These are phyloP conservation scores for Parambassis ranga DNA, from an alignment of 2,797 vertebrate genomes.

Conservation along the genomic window DNA sequence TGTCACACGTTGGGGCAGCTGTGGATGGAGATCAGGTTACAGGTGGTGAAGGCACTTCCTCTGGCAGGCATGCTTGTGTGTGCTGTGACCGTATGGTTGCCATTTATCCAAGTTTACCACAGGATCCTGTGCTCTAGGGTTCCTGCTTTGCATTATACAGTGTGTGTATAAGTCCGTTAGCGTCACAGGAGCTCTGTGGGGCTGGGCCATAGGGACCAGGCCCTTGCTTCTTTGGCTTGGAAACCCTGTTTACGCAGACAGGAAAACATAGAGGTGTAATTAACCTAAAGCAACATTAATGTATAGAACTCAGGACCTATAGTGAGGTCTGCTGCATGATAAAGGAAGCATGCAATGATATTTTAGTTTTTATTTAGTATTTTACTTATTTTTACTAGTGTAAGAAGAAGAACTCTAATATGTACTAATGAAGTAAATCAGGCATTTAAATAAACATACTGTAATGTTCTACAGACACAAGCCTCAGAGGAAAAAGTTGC, in stretches of 20 bases:
- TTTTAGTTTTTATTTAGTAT: background rate
- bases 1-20: slow-evolving; percentile 87
- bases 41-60: slow-evolving; percentile 85
- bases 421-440: too few species aligned
- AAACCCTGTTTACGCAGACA: slow-evolving; percentile 60
- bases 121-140: slow-evolving; percentile 32
- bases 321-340: background rate
- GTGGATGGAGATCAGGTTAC: slow-evolving; percentile 91
- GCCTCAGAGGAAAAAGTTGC: background rate
- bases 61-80: slow-evolving; percentile 36
- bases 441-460: background rate
- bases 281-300: slow-evolving; percentile 28
- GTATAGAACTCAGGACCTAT: slow-evolving; percentile 2
- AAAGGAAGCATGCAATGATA: background rate
- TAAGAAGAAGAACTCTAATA: too few species aligned
- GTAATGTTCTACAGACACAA: background rate
- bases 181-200: slow-evolving; percentile 35
- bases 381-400: background rate
- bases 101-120: slow-evolving; percentile 72
- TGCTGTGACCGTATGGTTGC: slow-evolving; percentile 83
- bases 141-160: slow-evolving; percentile 33
- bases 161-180: slow-evolving; percentile 31
- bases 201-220: slow-evolving; percentile 54
- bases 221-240: slow-evolving; percentile 58
- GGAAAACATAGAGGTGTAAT: slow-evolving; percentile 61